These are phyloP conservation scores for Gobionotothen gibberifrons DNA, from an alignment of 2,797 vertebrate species.

Conservation along the genomic window DNA sequence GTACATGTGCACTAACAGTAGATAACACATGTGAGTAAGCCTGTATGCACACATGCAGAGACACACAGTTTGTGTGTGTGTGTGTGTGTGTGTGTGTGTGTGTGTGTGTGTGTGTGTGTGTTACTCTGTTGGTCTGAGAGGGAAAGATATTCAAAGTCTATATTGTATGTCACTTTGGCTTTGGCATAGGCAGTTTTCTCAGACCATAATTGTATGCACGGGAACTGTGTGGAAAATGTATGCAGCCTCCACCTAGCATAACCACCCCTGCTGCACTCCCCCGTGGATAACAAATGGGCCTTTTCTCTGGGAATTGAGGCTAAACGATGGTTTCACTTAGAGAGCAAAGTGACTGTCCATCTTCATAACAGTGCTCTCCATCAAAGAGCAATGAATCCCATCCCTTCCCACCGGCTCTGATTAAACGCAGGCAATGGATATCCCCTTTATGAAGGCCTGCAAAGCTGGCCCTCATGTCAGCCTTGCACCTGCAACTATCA, in stretches of 20 bases:
- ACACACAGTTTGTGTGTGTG: neutral
- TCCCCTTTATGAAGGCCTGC: slow-evolving; percentile 78
- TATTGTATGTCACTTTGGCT: slow-evolving; percentile 60
- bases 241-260: slow-evolving; percentile 82
- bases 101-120: slow-evolving; percentile 5
- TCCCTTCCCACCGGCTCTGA: slow-evolving; percentile 93
- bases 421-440: slow-evolving; percentile 91
- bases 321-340: slow-evolving; percentile 91
- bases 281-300: slow-evolving; percentile 87
- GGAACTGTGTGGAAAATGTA: slow-evolving; percentile 86
- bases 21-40: neutral
- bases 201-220: slow-evolving; percentile 75
- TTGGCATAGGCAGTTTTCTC: slow-evolving; percentile 62
- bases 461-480: slow-evolving; percentile 80
- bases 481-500: slow-evolving; percentile 90
- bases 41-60: neutral
- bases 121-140: slow-evolving; percentile 33
- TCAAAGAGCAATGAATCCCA: slow-evolving; percentile 95
- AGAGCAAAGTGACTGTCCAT: slow-evolving; percentile 90
- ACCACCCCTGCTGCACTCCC: slow-evolving; percentile 82
- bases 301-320: slow-evolving; percentile 88
- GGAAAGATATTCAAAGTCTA: slow-evolving; percentile 54
- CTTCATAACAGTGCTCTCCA: slow-evolving; percentile 90
- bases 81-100: slow-evolving; percentile 10
- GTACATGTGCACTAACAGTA: neutral